Base-by-base conservation (phyloP, 2,113 vertebrate genomes). In the Lethenteron camtschaticum region DNA sequence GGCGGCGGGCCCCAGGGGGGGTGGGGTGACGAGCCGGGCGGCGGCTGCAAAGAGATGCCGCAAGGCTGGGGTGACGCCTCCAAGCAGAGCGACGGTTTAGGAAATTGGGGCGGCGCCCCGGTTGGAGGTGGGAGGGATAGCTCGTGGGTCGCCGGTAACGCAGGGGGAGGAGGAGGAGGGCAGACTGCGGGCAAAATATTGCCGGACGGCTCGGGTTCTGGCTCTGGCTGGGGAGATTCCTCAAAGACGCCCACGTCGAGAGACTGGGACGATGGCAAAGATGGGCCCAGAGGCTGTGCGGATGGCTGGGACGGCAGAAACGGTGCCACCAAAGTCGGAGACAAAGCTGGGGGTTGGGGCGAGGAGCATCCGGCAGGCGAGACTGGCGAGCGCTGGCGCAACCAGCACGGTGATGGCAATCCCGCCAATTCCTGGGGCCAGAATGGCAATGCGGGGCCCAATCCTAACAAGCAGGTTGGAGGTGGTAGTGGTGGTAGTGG, bases 251-350 rank as follows among this genome's bases (percentile, higher is more conserved):
- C 79, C 73, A 82, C 72, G 73, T 79, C 85, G 72, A 80, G 86
- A 3, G 90, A 95, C 72, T 96, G 90, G 94, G 85, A 82, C 69
- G 95, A 41, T 41, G 41, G 41, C 41, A 41, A 41, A 41, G 41
- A 41, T 41, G 41, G 41, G 5, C 41, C 41, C 41, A 41, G 41
- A 41, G 41, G 3, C 41, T 41, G 41, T 41, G 41, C 41, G 41
- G 41, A 41, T 41, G 41, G 41, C 41, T 41, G 41, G 41, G 41
- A 41, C 41, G 41, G 41, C 5, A 41, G 41, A 41, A 41, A 41
- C 41, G 41, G 41, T 41, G 41, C 41, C 41, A 41, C 41, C 41
- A 41, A 41, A 41, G 41, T 41, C 41, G 41, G 41, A 41, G 41
- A 41, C 3, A 41, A 41, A 41, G 41, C 41, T 1, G 41, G 41